Evolutionary conservation across 2,797 vertebrate species (phyloP).

Genomic region (Manis javanica): DNA sequence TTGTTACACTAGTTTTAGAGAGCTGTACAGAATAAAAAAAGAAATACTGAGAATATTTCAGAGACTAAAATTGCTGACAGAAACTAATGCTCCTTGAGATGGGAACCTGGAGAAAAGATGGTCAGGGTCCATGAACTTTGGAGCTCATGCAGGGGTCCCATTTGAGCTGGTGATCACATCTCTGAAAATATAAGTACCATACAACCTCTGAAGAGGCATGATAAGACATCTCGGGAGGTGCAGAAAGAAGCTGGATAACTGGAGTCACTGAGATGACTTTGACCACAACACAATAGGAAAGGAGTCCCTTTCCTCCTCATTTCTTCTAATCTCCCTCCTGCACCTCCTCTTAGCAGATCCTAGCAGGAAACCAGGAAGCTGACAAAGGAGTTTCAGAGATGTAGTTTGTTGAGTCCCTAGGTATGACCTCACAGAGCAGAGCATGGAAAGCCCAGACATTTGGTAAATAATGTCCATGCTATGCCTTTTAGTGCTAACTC

Average conservation of each 20-base stretch:
- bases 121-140: not conserved
- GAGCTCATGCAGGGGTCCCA: not conserved
- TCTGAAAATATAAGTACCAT: not conserved
- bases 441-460: not conserved
- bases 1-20: not conserved
- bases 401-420: not conserved
- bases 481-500: not conserved
- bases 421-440: not conserved
- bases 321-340: not conserved
- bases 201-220: not conserved
- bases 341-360: not conserved
- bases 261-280: not conserved
- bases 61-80: not conserved
- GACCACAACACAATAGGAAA: not conserved
- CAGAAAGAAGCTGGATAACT: not conserved
- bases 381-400: not conserved
- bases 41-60: not conserved
- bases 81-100: not conserved
- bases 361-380: not conserved
- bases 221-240: not conserved
- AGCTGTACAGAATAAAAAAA: not conserved
- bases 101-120: not conserved
- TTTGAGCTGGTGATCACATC: not conserved
- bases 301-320: not conserved
- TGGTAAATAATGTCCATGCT: not conserved